These are phyloP conservation scores for Leucophenga maculata DNA, from an alignment of 2,888 invertebrate genomes.

Conservation along the genomic window DNA sequence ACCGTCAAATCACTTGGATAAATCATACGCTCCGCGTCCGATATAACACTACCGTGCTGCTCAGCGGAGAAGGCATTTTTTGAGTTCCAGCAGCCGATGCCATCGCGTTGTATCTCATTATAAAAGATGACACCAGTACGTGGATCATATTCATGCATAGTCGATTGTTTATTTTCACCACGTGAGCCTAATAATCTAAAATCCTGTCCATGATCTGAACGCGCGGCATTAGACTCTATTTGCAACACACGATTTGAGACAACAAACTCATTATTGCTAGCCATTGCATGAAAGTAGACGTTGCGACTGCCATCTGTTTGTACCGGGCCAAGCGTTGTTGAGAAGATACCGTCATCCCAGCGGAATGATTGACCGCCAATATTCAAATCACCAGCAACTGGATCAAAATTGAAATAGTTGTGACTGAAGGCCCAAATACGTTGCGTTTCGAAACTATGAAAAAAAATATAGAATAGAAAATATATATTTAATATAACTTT, in stretches of 20 bases:
- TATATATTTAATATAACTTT: neutral
- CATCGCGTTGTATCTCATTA: constrained; percentile 80
- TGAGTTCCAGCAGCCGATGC: constrained; percentile 84
- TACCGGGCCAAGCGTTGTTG: constrained; percentile 76
- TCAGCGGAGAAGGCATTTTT: constrained; percentile 70
- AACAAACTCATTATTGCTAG: constrained; percentile 79
- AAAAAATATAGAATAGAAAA: neutral
- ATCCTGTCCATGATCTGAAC: constrained; percentile 74
- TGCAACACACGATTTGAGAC: constrained; percentile 79
- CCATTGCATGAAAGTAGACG: constrained; percentile 85
- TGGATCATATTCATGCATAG: constrained; percentile 79
- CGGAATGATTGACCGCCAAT: constrained; percentile 81
- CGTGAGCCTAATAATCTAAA: constrained; percentile 78
- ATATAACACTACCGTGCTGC: constrained; percentile 76
- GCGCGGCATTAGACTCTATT: constrained; percentile 74
- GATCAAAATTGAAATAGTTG: constrained; percentile 83
- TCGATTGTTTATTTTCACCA: constrained; percentile 78
- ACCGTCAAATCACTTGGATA: constrained; percentile 81
- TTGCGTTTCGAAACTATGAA: constrained; percentile 74
- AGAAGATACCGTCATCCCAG: constrained; percentile 88
- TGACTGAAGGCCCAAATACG: constrained; percentile 82
- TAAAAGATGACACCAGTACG: constrained; percentile 79
- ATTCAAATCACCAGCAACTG: constrained; percentile 78
- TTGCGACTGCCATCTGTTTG: constrained; percentile 75
- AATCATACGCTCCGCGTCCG: constrained; percentile 77